phyloP scores from a whole-genome alignment of 1,140 invertebrate species.

The Linepithema humile region DNA sequence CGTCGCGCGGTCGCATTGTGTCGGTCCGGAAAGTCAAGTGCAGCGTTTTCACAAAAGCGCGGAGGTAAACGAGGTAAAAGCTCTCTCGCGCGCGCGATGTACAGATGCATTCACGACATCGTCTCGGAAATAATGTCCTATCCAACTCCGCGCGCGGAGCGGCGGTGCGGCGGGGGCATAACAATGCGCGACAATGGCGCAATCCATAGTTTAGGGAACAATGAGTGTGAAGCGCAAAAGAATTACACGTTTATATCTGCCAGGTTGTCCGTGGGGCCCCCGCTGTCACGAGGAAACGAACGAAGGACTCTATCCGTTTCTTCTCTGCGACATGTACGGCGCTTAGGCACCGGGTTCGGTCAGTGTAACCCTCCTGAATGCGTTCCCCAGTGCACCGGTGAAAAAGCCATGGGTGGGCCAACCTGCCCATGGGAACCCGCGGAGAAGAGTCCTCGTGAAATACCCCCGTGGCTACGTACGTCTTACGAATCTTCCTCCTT shows the following conservation, averaged over 20 bases:
- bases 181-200: slow-evolving; percentile 67
- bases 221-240: slow-evolving; percentile 71
- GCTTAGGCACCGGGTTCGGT: not conserved
- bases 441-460: slow-evolving; percentile 57
- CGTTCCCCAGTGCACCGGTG: slow-evolving; percentile 43
- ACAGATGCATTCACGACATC: slow-evolving; percentile 22
- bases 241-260: slow-evolving; percentile 73
- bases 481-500: slow-evolving; percentile 54
- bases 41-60: slow-evolving; percentile 61
- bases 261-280: slow-evolving; percentile 54
- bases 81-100: slow-evolving; percentile 6
- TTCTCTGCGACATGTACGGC: slow-evolving; percentile 28
- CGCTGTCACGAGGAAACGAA: slow-evolving; percentile 70
- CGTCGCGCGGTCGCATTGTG: slow-evolving; percentile 21
- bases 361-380: slow-evolving; percentile 51
- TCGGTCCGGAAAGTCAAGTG: slow-evolving; percentile 60
- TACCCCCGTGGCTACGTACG: slow-evolving; percentile 44
- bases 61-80: slow-evolving; percentile 49
- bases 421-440: slow-evolving; percentile 72
- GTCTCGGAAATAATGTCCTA: slow-evolving; percentile 51
- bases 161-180: not conserved
- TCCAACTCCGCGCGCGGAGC: slow-evolving; percentile 13
- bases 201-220: slow-evolving; percentile 71
- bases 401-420: slow-evolving; percentile 73
- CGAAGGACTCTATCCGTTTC: slow-evolving; percentile 73